Evolutionary conservation across 2,797 vertebrate species (phyloP).

Genomic region (Kryptopterus vitreolus): DNA sequence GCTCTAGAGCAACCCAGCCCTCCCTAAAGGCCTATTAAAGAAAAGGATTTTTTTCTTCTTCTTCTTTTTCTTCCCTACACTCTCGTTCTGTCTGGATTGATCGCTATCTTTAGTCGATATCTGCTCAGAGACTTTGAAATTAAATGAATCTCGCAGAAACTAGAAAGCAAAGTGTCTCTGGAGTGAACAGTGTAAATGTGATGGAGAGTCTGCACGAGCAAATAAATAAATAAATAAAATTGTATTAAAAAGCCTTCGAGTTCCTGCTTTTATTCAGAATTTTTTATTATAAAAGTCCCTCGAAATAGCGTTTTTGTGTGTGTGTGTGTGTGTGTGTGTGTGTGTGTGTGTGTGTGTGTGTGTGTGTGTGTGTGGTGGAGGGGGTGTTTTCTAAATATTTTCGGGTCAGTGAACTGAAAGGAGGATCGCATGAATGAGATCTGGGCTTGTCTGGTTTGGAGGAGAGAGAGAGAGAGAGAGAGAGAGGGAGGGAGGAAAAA

Average conservation of each 20-base stretch:
- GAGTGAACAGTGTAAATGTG: conserved; percentile 20
- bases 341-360: neutral
- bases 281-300: neutral
- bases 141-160: conserved; percentile 40
- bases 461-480: neutral
- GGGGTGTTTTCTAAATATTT: no score
- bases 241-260: neutral
- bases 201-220: neutral
- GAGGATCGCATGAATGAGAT: conserved; percentile 20
- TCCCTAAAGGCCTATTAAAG: conserved; percentile 46
- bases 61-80: conserved; percentile 11
- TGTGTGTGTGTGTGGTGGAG: no score
- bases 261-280: no score
- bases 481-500: conserved; percentile 10
- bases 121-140: conserved; percentile 42
- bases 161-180: conserved; percentile 33
- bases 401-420: conserved; percentile 1
- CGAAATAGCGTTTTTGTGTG: neutral
- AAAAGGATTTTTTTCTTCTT: neutral
- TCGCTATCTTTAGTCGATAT: conserved; percentile 47
- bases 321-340: no score
- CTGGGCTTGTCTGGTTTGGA: neutral
- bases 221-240: conserved; percentile 2
- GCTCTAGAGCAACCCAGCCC: conserved; percentile 15
- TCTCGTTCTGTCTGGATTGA: conserved; percentile 33